Conservation (phyloP, 2,113 vertebrate genomes). For the Symphodus melops region DNA sequence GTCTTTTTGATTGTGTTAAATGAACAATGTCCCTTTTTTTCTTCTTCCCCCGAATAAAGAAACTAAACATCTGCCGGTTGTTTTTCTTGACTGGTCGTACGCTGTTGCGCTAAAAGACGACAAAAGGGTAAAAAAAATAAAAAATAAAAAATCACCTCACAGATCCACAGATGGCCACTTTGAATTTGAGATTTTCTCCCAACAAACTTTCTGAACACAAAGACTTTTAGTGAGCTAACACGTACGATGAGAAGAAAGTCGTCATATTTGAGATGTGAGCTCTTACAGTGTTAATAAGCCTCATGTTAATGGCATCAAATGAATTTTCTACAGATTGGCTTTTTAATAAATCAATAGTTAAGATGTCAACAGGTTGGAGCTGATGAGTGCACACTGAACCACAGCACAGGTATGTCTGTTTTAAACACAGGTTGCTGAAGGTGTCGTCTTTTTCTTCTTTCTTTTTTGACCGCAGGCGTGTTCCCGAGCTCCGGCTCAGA, state of each 20-base stretch:
- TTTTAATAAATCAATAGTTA: no score
- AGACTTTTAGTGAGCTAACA: no score
- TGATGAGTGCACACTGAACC: not conserved
- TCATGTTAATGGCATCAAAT: no score
- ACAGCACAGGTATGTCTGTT: conserved; percentile 11
- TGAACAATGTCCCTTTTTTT: no score
- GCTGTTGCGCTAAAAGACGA: not conserved
- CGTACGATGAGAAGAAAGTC: no score
- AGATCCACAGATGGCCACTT: not conserved
- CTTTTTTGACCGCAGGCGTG: conserved; percentile 11
- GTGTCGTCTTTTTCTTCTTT: conserved; percentile 38
- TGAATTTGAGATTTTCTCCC: not conserved
- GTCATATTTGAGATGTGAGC: no score
- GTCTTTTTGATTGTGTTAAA: not conserved
- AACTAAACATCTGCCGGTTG: not conserved
- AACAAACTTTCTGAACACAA: not conserved
- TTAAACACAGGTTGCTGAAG: conserved; percentile 34
- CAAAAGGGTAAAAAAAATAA: not conserved
- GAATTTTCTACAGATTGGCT: no score
- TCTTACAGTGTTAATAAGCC: no score
- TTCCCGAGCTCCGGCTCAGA: conserved; percentile 26
- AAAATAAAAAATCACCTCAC: not conserved
- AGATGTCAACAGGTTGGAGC: no score
- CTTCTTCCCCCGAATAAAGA: no score
- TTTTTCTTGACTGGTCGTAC: not conserved